These are phyloP conservation scores for Elgonia sp. DNA, from an alignment of 2,888 invertebrate genomes.

Conservation along the genomic window DNA sequence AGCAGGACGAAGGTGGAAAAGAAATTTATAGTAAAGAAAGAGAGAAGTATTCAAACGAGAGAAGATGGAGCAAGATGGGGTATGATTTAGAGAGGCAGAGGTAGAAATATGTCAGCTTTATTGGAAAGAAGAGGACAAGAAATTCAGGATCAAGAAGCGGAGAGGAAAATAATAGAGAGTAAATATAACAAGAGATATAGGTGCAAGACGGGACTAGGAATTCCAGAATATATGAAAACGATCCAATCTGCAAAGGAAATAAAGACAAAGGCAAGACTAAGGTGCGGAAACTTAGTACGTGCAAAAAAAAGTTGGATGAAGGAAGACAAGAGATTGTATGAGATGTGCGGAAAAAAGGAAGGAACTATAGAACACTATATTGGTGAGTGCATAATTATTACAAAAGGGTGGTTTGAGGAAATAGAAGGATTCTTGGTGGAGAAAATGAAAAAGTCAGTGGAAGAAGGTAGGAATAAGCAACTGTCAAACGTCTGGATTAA, in stretches of 20 bases:
- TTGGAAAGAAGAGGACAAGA: constrained; percentile 18
- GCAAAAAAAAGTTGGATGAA: constrained; percentile 31
- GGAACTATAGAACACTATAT: constrained; percentile 22
- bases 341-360: constrained; percentile 5
- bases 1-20: neutral
- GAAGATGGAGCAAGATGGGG: constrained; percentile 16
- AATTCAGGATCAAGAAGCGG: constrained; percentile 27
- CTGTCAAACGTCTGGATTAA: neutral
- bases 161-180: constrained; percentile 30
- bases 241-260: constrained; percentile 6
- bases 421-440: constrained; percentile 4
- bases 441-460: neutral
- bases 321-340: constrained; percentile 10
- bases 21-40: constrained; percentile 25
- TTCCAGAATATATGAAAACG: constrained; percentile 31
- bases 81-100: neutral
- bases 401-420: constrained; percentile 49
- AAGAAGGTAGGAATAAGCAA: neutral
- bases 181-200: constrained; percentile 47
- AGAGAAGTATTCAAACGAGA: constrained; percentile 9
- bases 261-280: constrained; percentile 46
- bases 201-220: neutral
- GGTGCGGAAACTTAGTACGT: constrained; percentile 42
- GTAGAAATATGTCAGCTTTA: neutral
- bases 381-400: constrained; percentile 5